Evolutionary conservation across 2,888 invertebrate genomes (phyloP).

Genomic region (Laspeyria flexula): DNA sequence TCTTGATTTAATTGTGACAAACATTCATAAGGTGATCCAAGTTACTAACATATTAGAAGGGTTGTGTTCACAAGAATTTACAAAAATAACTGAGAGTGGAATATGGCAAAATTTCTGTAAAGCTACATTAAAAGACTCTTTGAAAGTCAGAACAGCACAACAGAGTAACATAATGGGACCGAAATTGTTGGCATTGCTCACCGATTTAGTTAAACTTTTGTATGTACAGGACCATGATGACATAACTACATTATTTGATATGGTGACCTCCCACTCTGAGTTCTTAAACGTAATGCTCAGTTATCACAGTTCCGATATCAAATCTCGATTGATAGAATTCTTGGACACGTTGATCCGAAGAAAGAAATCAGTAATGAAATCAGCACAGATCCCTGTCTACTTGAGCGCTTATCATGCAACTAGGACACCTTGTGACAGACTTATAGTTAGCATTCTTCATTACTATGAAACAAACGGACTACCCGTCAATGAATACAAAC

Average conservation of each 20-base stretch:
- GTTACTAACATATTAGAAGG: slow-evolving; percentile 62
- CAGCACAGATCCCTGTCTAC: slow-evolving; percentile 90
- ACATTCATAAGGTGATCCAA: slow-evolving; percentile 65
- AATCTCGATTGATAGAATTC: slow-evolving; percentile 88
- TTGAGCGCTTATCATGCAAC: slow-evolving; percentile 93
- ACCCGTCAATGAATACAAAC: slow-evolving; percentile 89
- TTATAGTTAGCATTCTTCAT: slow-evolving; percentile 88
- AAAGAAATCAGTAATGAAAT: slow-evolving; percentile 88
- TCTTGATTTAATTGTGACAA: slow-evolving; percentile 54
- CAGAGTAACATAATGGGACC: slow-evolving; percentile 69
- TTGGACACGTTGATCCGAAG: slow-evolving; percentile 87
- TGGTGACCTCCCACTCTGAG: slow-evolving; percentile 92
- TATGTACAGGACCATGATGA: slow-evolving; percentile 80
- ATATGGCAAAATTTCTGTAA: slow-evolving; percentile 88
- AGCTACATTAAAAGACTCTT: slow-evolving; percentile 88
- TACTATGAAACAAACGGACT: slow-evolving; percentile 89
- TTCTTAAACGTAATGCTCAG: slow-evolving; percentile 90
- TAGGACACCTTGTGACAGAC: slow-evolving; percentile 89
- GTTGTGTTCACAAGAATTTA: slow-evolving; percentile 59
- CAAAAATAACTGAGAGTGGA: slow-evolving; percentile 75
- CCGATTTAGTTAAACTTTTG: slow-evolving; percentile 84
- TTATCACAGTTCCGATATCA: slow-evolving; percentile 74
- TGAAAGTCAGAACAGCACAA: slow-evolving; percentile 77
- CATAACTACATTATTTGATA: slow-evolving; percentile 88
- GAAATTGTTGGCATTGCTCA: slow-evolving; percentile 84